Evolutionary conservation across 2,113 vertebrate genomes (phyloP), one percentile per base, ranked within the genome.

Genomic region (Oreochromis aureus): DNA sequence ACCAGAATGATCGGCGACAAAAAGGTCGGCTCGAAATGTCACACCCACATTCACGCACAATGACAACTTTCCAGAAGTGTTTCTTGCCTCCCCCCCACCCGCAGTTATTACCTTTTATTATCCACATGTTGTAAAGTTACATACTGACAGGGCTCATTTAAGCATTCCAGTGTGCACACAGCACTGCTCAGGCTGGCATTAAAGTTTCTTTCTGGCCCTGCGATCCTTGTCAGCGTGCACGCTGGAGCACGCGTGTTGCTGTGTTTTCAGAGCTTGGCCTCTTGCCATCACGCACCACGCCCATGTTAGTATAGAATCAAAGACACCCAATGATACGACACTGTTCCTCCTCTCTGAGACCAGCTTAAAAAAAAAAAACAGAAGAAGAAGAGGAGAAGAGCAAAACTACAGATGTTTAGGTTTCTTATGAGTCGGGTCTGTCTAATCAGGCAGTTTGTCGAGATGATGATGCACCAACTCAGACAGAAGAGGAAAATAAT

Each of bases 91-190:
- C 19, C 22, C 66, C 73, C 30, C 87, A 81, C 34, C 10, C 2
- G 61, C 69, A 82, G 36, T 46, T 34, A 85, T 91, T 90, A 87
- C 22, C 54, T 78, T 87, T 89, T 55, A 89, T 87, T 55, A 86
- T 84, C 66, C 84, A 46, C 86, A 85, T 73, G 53, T 16, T 83
- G 46, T 63, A 34, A 61, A 63, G 53, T 59, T 82, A 63, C 51
- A 85, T 55, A 71, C 44, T 85, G 69, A 86, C 66, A 69, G 87
- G 48, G 58, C 90, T 94, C 87, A 91, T 93, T 92, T 91, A 81
- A 58, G 44, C 88, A 88, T 93, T 93, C 91, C 88, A 84, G n/a
- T 39, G 86, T 46, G 39, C 73, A 86, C 51, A 59, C 66, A 84
- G 81, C 63, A 58, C 59, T 30, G 80, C 80, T 46, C 11, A 81